Evolutionary conservation across 2,113 vertebrate species (phyloP).

Genomic region (Sapajus apella): DNA sequence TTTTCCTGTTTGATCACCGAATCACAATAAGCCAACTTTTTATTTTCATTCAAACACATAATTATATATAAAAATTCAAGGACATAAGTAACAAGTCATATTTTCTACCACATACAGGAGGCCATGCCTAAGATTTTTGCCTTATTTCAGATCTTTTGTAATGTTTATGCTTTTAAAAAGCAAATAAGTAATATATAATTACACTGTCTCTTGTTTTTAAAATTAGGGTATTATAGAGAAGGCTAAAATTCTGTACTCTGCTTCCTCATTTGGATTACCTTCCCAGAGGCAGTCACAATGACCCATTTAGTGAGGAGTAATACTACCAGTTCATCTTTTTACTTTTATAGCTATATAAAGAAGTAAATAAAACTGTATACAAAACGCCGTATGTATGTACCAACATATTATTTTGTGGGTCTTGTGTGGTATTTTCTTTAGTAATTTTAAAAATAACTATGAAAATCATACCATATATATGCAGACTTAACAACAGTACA

Average conservation of each 20-base stretch:
- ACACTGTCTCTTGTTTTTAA: not conserved
- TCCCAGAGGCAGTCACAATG: not conserved
- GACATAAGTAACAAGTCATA: not conserved
- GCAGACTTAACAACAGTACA: not conserved
- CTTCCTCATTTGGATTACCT: not conserved
- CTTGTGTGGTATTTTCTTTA: not conserved
- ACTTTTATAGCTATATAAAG: not conserved
- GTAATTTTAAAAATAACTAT: not conserved
- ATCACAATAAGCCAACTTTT: not conserved
- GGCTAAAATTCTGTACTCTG: not conserved
- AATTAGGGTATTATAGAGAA: not conserved
- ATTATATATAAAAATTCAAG: not conserved
- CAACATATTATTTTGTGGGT: not conserved
- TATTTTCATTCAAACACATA: not conserved
- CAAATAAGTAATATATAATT: not conserved
- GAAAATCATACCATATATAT: not conserved
- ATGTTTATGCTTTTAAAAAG: not conserved
- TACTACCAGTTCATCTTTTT: not conserved
- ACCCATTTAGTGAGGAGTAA: not conserved
- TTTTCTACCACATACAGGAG: not conserved
- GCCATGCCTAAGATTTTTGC: not conserved
- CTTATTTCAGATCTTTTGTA: not conserved
- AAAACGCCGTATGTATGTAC: not conserved
- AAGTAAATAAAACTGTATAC: not conserved
- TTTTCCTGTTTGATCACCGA: not conserved